These are phyloP conservation scores for Poecilia velifera DNA, from an alignment of 2,797 vertebrate species.

Conservation along the genomic window DNA sequence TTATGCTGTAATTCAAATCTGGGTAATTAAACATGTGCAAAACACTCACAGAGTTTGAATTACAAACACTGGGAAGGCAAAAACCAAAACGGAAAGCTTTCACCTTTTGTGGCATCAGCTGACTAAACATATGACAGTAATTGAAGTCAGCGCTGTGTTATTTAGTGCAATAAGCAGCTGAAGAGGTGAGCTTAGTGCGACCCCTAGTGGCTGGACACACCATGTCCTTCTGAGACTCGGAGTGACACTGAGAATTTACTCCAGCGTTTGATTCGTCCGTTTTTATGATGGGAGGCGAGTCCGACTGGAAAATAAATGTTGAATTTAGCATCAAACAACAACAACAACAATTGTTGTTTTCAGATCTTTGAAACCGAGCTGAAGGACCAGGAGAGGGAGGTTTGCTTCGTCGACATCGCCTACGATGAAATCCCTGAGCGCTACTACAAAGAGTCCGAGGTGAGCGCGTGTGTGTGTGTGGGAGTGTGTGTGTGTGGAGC, in stretches of 20 bases:
- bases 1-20: neutral
- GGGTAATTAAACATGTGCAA: neutral
- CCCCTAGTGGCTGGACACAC: conserved; percentile 42
- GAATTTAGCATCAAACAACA: neutral
- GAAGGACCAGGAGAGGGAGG: conserved; percentile 89
- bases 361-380: conserved; percentile 96
- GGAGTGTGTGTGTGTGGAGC: conserved; percentile 10
- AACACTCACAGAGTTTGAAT: neutral
- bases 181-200: conserved; percentile 23
- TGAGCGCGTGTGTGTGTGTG: conserved; percentile 41
- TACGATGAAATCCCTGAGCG: conserved; percentile 93
- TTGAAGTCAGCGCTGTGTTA: conserved; percentile 10
- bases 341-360: conserved; percentile 18
- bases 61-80: neutral
- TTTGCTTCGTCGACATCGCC: conserved; percentile 95
- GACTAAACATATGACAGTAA: conserved; percentile 30
- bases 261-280: neutral
- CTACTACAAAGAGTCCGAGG: conserved; percentile 97
- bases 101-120: conserved; percentile 13
- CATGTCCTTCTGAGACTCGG: neutral
- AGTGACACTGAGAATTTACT: neutral
- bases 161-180: neutral
- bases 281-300: neutral
- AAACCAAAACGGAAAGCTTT: neutral
- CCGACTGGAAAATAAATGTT: neutral